Base-by-base conservation (phyloP, 2,797 vertebrate species). In the Chaetophractus vellerosus region DNA sequence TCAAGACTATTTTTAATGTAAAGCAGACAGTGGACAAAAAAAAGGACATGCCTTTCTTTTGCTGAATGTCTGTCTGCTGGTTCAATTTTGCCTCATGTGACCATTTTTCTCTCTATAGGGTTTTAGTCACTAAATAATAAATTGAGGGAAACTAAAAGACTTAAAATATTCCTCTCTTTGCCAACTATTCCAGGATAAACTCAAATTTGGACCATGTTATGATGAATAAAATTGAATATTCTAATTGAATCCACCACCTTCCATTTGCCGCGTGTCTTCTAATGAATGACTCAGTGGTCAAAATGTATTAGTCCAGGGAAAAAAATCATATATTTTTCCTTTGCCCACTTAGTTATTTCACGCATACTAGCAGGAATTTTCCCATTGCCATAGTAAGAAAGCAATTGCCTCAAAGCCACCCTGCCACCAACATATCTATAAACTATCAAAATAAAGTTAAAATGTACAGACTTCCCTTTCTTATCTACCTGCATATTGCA, bases 71-170 rank as follows among this genome's bases (percentile, higher is more conserved):
- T 76, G 38, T 2, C 14, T n/a, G n/a, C n/a, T n/a, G 6, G 21
- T 61, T 14, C 7, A 50, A 1, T 78, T 41, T 57, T 63, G 48
- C 48, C 48, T 84, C 26, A 2, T 45, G 10, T 45, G 52, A 59
- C 38, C 12, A 45, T 63, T 50, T 33, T 12, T 18, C 66, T 28
- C 50, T 16, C 55, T 78, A 26, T 7, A 52, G 55, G 3, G 81
- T 82, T 95, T 81, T 6, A 86, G 68, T 71, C 81, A 78, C 61
- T 71, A 24, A 76, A 75, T 31, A 45, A 33, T 52, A 85, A 28
- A 11, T 55, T 63, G 24, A 88, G 55, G 50, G 41, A 85, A n/a
- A 36, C 36, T 28, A n/a, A 52, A 72, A 63, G 28, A 6, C 28
- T 80, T 33, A 10, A 0, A 55, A 50, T 48, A 76, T n/a, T 6